These are phyloP conservation scores for Sceloporus undulatus DNA, from an alignment of 2,113 vertebrate genomes.

Conservation along the genomic window DNA sequence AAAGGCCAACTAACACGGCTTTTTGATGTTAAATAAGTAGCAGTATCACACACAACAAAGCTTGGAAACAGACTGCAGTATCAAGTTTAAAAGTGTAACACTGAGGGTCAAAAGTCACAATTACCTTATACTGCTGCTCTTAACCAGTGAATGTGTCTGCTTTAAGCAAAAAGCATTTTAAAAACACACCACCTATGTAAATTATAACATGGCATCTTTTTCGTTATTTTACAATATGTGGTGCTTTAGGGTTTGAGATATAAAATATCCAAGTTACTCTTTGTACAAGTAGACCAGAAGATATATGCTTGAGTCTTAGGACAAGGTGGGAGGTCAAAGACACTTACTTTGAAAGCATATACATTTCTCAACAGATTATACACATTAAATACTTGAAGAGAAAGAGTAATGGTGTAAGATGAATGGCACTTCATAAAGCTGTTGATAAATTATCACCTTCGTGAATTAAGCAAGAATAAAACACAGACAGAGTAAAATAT, in stretches of 20 bases:
- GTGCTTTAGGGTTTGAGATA: constrained; percentile 42
- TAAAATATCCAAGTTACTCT: constrained; percentile 47
- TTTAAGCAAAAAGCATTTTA: constrained; percentile 46
- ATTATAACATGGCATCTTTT: constrained; percentile 31
- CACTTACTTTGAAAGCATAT: constrained; percentile 76
- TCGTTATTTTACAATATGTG: constrained; percentile 4
- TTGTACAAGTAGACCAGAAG: constrained; percentile 54
- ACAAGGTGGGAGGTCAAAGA: constrained; percentile 73
- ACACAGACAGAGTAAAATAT: constrained; percentile 41
- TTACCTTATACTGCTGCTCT: constrained; percentile 62
- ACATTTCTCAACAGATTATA: constrained; percentile 69
- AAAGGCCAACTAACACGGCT: constrained; percentile 78
- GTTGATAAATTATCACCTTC: constrained; percentile 68
- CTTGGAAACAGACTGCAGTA: constrained; percentile 73
- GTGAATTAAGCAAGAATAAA: constrained; percentile 57
- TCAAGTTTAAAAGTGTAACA: constrained; percentile 81
- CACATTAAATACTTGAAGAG: constrained; percentile 62
- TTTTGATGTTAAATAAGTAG: constrained; percentile 81
- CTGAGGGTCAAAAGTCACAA: constrained; percentile 72
- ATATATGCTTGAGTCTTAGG: constrained; percentile 35
- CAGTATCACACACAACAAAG: constrained; percentile 80
- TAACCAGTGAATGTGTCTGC: constrained; percentile 58
- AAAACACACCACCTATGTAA: constrained; percentile 21
- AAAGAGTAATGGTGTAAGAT: constrained; percentile 59
- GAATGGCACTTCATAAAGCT: constrained; percentile 63